A percentile compares a stretch with the other conserved stretches of the same genome.
Evolutionary conservation across 2,888 invertebrate species (phyloP).

Genomic region (Campoplex capitator): DNA sequence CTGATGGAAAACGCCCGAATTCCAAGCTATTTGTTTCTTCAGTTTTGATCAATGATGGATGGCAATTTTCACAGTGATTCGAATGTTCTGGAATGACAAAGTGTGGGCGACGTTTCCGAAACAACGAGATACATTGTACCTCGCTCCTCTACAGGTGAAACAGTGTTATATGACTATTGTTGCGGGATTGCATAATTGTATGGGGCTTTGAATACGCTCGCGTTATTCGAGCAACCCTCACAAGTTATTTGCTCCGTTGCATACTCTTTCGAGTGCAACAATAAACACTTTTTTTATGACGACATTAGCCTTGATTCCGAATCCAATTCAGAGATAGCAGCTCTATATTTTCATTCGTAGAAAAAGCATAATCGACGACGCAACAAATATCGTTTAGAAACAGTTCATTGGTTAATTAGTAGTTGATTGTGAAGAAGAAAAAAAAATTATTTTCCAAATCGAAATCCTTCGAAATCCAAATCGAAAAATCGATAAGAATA

Average conservation of each 20-base stretch:
- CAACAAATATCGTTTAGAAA: background rate
- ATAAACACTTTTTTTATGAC: background rate
- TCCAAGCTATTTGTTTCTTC: background rate
- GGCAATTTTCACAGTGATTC: background rate
- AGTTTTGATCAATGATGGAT: background rate
- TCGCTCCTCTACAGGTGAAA: background rate
- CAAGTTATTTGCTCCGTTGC: slow-evolving; percentile 4
- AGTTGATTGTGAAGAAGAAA: too few relatives aligned
- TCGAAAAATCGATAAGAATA: background rate
- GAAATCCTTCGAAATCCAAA: background rate
- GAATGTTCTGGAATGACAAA: background rate
- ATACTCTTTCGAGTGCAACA: background rate
- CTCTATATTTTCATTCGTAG: background rate
- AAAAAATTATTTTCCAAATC: too few relatives aligned
- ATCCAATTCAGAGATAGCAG: background rate
- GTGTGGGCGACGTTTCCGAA: background rate
- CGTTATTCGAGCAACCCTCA: slow-evolving; percentile 8
- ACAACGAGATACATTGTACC: background rate
- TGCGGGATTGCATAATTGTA: slow-evolving; percentile 25
- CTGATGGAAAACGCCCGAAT: background rate
- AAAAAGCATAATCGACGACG: background rate
- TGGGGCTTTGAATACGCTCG: background rate
- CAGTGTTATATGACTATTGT: slow-evolving; percentile 24
- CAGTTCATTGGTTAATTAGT: too few relatives aligned
- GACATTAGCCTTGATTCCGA: background rate